These are phyloP conservation scores for Riptortus pedestris DNA, from an alignment of 1,140 invertebrate species.

Conservation along the genomic window DNA sequence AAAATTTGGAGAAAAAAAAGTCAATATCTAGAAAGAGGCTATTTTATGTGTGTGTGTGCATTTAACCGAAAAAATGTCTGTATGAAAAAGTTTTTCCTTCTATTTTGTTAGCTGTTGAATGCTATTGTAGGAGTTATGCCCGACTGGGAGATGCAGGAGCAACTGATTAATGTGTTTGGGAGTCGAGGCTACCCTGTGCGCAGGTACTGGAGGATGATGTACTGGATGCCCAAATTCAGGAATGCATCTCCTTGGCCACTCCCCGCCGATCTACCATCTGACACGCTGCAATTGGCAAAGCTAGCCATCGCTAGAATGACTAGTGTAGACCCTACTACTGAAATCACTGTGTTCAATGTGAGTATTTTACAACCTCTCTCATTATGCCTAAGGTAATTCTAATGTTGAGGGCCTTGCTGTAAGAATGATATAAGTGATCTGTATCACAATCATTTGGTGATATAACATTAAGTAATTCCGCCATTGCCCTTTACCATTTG, in stretches of 20 bases:
- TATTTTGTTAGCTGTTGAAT: too few species aligned
- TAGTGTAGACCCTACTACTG: conserved; percentile 67
- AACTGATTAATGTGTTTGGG: conserved; percentile 78
- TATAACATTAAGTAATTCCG: too few species aligned
- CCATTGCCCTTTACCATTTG: too few species aligned
- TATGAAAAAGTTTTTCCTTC: neutral
- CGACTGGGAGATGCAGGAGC: conserved; percentile 73
- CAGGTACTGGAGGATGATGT: conserved; percentile 86
- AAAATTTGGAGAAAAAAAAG: too few species aligned
- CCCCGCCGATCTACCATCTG: conserved; percentile 59
- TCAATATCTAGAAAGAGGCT: too few species aligned
- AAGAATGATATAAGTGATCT: neutral
- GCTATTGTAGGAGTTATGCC: conserved; percentile 66
- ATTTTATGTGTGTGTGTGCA: too few species aligned
- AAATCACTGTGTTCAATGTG: conserved; percentile 59
- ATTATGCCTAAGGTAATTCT: neutral
- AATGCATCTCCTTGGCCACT: conserved; percentile 82
- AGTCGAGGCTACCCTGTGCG: conserved; percentile 59
- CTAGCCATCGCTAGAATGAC: conserved; percentile 77
- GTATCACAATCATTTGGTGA: neutral
- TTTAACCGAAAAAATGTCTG: too few species aligned
- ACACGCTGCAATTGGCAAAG: conserved; percentile 69
- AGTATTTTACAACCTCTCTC: conserved; percentile 27
- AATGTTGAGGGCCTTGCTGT: neutral
- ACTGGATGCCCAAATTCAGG: conserved; percentile 97